Evolutionary conservation across 1,140 invertebrate species (phyloP).

Genomic region (Cydia strobilella): DNA sequence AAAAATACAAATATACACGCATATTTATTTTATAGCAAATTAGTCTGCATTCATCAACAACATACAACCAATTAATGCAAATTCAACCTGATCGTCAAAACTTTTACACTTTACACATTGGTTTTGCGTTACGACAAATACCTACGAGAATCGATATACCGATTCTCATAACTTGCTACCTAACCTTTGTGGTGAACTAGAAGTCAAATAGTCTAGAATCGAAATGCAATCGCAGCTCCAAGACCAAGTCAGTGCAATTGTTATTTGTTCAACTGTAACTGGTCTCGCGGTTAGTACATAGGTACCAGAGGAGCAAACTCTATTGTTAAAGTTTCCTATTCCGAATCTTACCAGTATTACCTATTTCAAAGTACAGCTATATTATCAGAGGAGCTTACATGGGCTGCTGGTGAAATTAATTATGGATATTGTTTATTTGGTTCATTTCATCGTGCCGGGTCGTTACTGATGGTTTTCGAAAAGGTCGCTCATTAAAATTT

Average conservation of each 20-base stretch:
- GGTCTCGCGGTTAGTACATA: constrained; percentile 39
- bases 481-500: constrained; percentile 36
- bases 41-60: too few relatives aligned
- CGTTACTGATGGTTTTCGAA: constrained; percentile 35
- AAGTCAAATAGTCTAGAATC: constrained; percentile 42
- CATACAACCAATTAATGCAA: too few relatives aligned
- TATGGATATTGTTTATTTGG: constrained; percentile 35
- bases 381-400: not conserved
- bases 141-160: not conserved
- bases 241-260: constrained; percentile 38
- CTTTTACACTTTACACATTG: too few relatives aligned
- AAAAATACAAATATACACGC: too few relatives aligned
- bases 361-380: constrained; percentile 39
- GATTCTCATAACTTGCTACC: not conserved
- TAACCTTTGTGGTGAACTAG: constrained; percentile 38
- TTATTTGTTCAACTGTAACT: constrained; percentile 47
- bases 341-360: constrained; percentile 41
- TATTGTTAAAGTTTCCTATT: constrained; percentile 46
- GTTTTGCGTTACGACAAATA: not conserved
- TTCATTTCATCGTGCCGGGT: constrained; percentile 19
- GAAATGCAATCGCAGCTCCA: constrained; percentile 39
- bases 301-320: constrained; percentile 45
- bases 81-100: too few relatives aligned
- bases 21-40: too few relatives aligned
- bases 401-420: not conserved